Conservation (phyloP, 2,888 invertebrate species). For the Branchellion lobata region DNA sequence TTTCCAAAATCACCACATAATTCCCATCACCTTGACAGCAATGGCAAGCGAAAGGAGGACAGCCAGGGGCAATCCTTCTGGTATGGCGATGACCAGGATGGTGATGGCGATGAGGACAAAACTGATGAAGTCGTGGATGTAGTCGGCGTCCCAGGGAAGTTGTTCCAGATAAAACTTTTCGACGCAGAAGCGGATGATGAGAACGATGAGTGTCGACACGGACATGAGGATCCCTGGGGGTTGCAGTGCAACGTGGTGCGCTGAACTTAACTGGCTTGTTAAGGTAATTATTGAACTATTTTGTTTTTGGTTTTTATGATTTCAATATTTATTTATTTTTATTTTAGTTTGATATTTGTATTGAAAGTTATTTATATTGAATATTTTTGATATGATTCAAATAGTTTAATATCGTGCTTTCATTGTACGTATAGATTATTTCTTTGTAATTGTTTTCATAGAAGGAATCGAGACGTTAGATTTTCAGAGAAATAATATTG, state of each 20-base stretch:
- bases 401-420: too few relatives aligned
- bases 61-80: constrained; percentile 44
- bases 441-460: too few relatives aligned
- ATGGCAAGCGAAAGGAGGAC: constrained; percentile 41
- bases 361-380: background rate
- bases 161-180: constrained; percentile 28
- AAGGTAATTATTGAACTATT: background rate
- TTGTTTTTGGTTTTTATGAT: too few relatives aligned
- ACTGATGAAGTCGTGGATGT: constrained; percentile 41
- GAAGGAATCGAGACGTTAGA: too few relatives aligned
- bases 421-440: too few relatives aligned
- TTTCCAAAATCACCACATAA: too few relatives aligned
- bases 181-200: constrained; percentile 36
- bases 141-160: constrained; percentile 37
- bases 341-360: background rate
- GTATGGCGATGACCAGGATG: constrained; percentile 45
- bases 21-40: constrained; percentile 44
- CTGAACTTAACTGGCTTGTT: too few relatives aligned
- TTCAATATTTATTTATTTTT: background rate
- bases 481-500: too few relatives aligned
- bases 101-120: constrained; percentile 43
- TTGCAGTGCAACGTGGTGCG: background rate
- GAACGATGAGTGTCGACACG: constrained; percentile 22
- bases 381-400: too few relatives aligned
- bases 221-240: constrained; percentile 32